Evolutionary conservation across 1,140 invertebrate genomes (phyloP).

Genomic region (Lepidostoma basale): DNA sequence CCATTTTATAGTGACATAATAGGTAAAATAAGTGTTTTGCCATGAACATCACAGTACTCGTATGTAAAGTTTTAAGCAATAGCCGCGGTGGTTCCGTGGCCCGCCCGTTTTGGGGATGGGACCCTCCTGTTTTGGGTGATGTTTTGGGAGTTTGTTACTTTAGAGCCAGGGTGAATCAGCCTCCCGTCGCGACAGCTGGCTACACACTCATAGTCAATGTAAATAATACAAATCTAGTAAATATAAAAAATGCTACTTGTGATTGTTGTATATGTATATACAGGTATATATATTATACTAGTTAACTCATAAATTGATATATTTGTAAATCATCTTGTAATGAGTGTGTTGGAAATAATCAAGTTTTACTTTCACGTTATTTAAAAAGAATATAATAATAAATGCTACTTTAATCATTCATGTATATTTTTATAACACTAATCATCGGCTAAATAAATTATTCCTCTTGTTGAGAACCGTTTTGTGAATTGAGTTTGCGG

Average conservation of each 20-base stretch:
- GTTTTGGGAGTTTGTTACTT: conserved; percentile 9
- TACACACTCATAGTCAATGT: conserved; percentile 58
- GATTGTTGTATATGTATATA: conserved; percentile 61
- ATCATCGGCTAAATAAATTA: not conserved
- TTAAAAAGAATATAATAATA: conserved; percentile 53
- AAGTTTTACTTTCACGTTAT: conserved; percentile 61
- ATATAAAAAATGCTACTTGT: conserved; percentile 51
- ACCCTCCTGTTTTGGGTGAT: conserved; percentile 27
- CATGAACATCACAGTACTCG: conserved; percentile 35
- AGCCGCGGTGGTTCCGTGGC: conserved; percentile 33
- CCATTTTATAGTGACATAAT: conserved; percentile 40
- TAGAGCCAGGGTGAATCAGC: not conserved
- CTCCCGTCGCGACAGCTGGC: not conserved
- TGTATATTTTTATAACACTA: not conserved
- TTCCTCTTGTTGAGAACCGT: not conserved
- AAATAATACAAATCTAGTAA: conserved; percentile 58
- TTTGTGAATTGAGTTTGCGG: not conserved
- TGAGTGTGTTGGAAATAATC: conserved; percentile 55
- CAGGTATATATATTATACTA: conserved; percentile 59
- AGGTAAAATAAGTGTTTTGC: conserved; percentile 36
- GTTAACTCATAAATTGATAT: conserved; percentile 60
- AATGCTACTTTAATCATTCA: conserved; percentile 42
- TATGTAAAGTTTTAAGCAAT: conserved; percentile 42
- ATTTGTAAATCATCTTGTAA: conserved; percentile 61
- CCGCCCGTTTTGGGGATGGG: not conserved